These are phyloP conservation scores for Calcarius lapponicus DNA, from an alignment of 2,797 vertebrate species.

Conservation along the genomic window DNA sequence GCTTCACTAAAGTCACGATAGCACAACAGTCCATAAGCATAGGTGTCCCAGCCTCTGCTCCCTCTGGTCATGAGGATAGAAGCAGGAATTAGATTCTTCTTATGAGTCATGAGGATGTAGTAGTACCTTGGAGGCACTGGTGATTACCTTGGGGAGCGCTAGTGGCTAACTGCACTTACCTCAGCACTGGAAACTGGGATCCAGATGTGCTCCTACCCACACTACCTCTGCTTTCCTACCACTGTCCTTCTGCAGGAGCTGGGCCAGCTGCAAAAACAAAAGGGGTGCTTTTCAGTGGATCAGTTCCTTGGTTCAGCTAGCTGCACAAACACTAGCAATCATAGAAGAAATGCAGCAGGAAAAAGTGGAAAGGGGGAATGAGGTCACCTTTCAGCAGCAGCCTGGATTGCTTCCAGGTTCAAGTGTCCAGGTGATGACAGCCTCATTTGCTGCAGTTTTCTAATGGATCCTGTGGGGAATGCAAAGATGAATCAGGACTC, in stretches of 20 bases:
- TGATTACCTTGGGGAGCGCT: not conserved
- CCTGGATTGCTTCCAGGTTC: not conserved
- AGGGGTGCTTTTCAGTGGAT: not conserved
- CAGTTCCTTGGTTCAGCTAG: not conserved
- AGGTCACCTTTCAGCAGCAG: not conserved
- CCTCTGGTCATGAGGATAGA: conserved; percentile 1
- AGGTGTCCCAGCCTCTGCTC: not conserved
- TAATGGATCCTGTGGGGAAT: not conserved
- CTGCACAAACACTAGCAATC: not conserved
- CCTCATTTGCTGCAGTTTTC: not conserved
- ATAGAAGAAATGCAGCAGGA: not conserved
- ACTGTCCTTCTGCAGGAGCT: not conserved
- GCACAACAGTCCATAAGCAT: not conserved
- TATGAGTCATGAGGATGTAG: not conserved
- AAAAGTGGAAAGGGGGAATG: not conserved
- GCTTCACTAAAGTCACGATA: not conserved
- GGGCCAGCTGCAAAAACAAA: not conserved
- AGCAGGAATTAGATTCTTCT: not conserved
- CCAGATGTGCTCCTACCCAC: not conserved
- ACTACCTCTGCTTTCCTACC: not conserved
- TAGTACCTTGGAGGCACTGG: not conserved
- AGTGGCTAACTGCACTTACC: not conserved
- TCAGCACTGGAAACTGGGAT: not conserved
- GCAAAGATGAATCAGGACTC: not conserved
- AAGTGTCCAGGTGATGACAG: not conserved